Conservation (phyloP, 2,113 vertebrate genomes). For the Natator depressus region DNA sequence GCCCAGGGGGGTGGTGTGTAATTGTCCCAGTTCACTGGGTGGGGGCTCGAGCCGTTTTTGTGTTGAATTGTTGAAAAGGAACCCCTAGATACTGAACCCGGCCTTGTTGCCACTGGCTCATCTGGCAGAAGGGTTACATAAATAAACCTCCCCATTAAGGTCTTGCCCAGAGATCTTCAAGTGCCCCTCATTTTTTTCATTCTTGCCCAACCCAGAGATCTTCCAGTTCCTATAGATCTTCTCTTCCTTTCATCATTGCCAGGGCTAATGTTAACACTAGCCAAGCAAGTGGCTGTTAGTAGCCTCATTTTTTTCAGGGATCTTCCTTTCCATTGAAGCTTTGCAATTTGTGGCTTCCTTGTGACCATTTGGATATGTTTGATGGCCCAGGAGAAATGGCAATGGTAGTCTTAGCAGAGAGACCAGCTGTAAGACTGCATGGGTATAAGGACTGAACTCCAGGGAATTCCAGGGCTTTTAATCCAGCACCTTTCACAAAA, state of each 20-base stretch:
- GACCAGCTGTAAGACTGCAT: neutral
- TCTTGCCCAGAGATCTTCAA: neutral
- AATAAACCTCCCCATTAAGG: neutral
- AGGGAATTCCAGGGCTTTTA: neutral
- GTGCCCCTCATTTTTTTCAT: neutral
- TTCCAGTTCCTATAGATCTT: neutral
- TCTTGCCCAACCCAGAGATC: neutral
- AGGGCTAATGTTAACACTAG: neutral
- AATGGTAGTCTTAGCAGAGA: neutral
- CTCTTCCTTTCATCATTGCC: neutral
- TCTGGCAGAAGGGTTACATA: neutral
- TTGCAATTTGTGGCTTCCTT: neutral
- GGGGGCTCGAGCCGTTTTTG: too few relatives aligned
- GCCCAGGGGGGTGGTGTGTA: too few relatives aligned
- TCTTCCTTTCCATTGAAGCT: neutral
- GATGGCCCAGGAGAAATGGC: neutral
- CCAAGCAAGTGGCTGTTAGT: neutral
- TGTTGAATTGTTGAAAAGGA: too few relatives aligned
- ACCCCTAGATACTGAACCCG: too few relatives aligned
- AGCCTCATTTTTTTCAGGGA: rapidly evolving
- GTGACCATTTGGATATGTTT: neutral
- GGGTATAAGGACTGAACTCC: neutral
- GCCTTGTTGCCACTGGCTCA: too few relatives aligned
- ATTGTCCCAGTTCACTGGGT: too few relatives aligned
- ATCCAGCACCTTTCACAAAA: neutral